Conservation (phyloP, 2,797 vertebrate species). For the Tamandua tetradactyla region DNA sequence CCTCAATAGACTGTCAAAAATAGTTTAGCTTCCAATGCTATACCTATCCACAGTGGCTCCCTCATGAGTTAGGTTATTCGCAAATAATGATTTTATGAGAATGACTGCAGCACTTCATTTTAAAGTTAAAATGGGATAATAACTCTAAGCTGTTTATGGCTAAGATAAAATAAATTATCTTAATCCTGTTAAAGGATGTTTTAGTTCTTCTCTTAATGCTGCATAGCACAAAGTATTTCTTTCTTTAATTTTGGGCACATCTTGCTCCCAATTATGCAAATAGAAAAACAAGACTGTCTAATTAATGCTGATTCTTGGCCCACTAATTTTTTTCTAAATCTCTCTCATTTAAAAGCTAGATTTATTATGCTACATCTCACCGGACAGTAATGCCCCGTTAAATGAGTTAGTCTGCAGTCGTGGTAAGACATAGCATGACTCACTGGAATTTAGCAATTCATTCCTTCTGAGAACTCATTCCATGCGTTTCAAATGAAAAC, state of each 20-base stretch:
- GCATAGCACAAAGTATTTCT: neutral
- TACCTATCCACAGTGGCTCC: neutral
- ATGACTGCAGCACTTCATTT: neutral
- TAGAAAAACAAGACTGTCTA: slow-evolving; percentile 10
- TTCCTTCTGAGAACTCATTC: neutral
- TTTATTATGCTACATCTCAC: neutral
- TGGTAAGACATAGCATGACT: neutral
- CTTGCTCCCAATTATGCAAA: neutral
- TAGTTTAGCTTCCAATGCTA: neutral
- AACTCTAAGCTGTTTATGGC: neutral
- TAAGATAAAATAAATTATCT: slow-evolving; percentile 27
- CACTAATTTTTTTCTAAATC: slow-evolving; percentile 35
- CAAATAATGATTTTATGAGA: neutral
- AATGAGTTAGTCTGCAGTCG: neutral
- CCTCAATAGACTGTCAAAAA: neutral
- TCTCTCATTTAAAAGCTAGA: neutral
- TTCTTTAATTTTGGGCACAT: slow-evolving; percentile 27
- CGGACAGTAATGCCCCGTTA: neutral
- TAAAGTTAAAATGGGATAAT: slow-evolving; percentile 29
- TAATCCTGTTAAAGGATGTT: neutral
- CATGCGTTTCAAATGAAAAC: neutral
- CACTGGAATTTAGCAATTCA: slow-evolving; percentile 3
- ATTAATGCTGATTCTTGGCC: neutral
- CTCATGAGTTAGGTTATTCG: neutral
- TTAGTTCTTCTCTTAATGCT: neutral